Percentiles rank a stretch among this genome's conserved stretches.
These are phyloP conservation scores for Stomatorhinus walkeri DNA, from an alignment of 2,797 vertebrate genomes.

Conservation along the genomic window DNA sequence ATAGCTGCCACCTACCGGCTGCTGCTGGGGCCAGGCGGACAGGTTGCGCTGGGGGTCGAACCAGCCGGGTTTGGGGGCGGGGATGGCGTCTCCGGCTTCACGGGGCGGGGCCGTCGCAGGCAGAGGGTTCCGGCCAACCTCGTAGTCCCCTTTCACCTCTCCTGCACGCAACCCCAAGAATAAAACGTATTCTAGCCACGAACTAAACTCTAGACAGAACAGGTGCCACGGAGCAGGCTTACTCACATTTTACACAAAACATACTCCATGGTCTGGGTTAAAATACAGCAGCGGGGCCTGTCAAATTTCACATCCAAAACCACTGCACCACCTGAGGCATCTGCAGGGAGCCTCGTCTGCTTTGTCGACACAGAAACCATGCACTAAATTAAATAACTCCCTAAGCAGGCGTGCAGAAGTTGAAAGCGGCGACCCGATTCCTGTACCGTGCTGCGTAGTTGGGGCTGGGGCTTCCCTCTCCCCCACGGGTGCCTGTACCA, in stretches of 20 bases:
- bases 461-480: slow-evolving; percentile 25
- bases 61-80: slow-evolving; percentile 81
- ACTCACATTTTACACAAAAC: neutral
- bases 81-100: slow-evolving; percentile 71
- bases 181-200: neutral
- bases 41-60: slow-evolving; percentile 86
- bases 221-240: neutral
- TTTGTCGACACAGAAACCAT: neutral
- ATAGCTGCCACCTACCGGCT: slow-evolving; percentile 52
- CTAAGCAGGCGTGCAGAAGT: neutral
- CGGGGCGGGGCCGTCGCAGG: slow-evolving; percentile 63
- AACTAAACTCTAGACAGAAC: neutral
- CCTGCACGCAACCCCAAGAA: slow-evolving; percentile 48
- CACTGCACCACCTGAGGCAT: neutral
- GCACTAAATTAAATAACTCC: neutral
- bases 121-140: slow-evolving; percentile 60
- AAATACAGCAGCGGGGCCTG: neutral
- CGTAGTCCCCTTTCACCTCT: slow-evolving; percentile 83
- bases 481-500: slow-evolving; percentile 44
- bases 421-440: neutral
- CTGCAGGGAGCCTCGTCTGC: neutral
- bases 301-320: neutral
- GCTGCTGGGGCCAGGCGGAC: slow-evolving; percentile 87
- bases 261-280: neutral
- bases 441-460: slow-evolving; percentile 56